Evolutionary conservation across 2,888 invertebrate genomes (phyloP).

Genomic region (Spicauda simplicius): DNA sequence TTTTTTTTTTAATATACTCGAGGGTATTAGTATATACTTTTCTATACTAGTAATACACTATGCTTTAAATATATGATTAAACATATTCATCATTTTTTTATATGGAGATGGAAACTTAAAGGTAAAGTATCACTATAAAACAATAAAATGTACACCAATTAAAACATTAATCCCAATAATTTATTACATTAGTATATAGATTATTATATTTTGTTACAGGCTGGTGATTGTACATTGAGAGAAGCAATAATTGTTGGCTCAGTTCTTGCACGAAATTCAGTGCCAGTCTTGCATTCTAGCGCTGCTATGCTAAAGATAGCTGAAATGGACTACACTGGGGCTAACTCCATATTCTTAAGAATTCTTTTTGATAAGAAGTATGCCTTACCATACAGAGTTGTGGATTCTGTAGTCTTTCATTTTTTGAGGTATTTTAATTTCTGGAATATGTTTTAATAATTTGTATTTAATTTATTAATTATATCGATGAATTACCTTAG

Average conservation of each 20-base stretch:
- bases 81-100: too few relatives aligned
- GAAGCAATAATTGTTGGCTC: conserved; percentile 98
- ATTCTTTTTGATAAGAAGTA: conserved; percentile 99
- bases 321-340: conserved; percentile 98
- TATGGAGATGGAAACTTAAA: too few relatives aligned
- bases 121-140: too few relatives aligned
- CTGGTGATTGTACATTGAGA: conserved; percentile 96
- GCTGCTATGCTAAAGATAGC: conserved; percentile 98
- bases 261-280: conserved; percentile 94
- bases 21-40: too few relatives aligned
- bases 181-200: too few relatives aligned
- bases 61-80: too few relatives aligned
- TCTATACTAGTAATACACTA: too few relatives aligned
- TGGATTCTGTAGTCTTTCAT: conserved; percentile 97
- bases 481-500: neutral
- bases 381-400: conserved; percentile 96
- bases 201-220: conserved; percentile 68
- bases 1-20: too few relatives aligned
- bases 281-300: conserved; percentile 97
- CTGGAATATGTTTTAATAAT: neutral
- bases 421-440: conserved; percentile 89
- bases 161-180: too few relatives aligned
- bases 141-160: too few relatives aligned
- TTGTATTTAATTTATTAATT: neutral
- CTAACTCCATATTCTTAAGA: conserved; percentile 97